Evolutionary conservation across 37 sponge, comb jelly and placozoan species (phyloP), one percentile per base, ranked within the genome.

Genomic region (Corticium candelabrum): DNA sequence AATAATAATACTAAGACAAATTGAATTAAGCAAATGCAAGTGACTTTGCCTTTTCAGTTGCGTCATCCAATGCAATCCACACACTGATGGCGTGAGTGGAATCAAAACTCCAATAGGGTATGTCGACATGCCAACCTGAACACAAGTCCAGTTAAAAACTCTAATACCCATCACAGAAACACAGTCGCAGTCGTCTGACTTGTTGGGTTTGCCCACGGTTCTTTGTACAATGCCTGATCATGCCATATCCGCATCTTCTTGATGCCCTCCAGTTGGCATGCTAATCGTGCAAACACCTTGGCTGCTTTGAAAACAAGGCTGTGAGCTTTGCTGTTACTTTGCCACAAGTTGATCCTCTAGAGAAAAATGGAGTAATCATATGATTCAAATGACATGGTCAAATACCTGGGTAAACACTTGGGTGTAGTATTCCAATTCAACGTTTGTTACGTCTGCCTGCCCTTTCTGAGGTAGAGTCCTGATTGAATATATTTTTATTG

Each of bases 21-120:
- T 27, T 50, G 11, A 50, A 50, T 27, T 50, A 50, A 50, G 21
- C 62, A 21, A 50, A 50, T 11, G 62, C 11, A 50, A 50, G 62
- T 50, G 11, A 50, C 62, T 50, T 50, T 50, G 21, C 62, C 21
- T 50, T 5, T 15, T 30, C 5, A 7, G 73, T 70, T 5, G 73
- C 73, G 36, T 70, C 73, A 15, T 70, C 73, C 36, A 70, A 70
- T 29, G 73, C 73, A 29, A 70, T 70, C 73, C 73, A 70, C 29
- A 15, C 35, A 15, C 35, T 35, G 36, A 70, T 70, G 36, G 73
- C 33, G 31, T 70, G 7, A 4, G 21, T 5, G 5, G 73, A 70
- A 32, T 70, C 73, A 15, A 70, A 70, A 32, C 73, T 70, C 73
- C 73, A 70, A 15, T 70, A 70, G 5, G 73, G 73, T 34, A 70